Percentiles rank a stretch among this genome's conserved stretches.
Evolutionary conservation across 2,113 vertebrate species (phyloP).

Genomic region (Saccopteryx leptura): DNA sequence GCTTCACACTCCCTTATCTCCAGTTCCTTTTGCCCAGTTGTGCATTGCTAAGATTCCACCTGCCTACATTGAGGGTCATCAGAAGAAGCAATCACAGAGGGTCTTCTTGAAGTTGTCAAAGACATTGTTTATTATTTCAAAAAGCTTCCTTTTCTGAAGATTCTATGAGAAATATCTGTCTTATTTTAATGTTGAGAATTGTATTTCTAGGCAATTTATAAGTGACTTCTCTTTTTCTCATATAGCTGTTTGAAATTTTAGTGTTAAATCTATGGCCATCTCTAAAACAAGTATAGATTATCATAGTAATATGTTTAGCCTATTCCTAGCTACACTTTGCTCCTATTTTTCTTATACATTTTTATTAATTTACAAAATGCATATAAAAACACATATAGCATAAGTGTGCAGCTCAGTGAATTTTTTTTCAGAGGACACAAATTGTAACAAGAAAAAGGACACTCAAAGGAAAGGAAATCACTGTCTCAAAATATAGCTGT

Average conservation of each 20-base stretch:
- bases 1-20: neutral
- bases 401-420: neutral
- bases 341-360: constrained; percentile 27
- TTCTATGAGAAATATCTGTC: constrained; percentile 25
- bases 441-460: neutral
- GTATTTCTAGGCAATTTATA: constrained; percentile 48
- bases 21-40: neutral
- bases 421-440: neutral
- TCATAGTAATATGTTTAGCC: neutral
- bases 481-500: neutral
- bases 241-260: constrained; percentile 22
- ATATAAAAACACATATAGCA: neutral
- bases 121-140: constrained; percentile 16
- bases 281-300: neutral
- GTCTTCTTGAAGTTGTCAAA: constrained; percentile 47
- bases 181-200: constrained; percentile 33
- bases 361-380: neutral
- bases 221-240: constrained; percentile 7
- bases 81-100: neutral
- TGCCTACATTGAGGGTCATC: neutral
- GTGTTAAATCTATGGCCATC: constrained; percentile 10
- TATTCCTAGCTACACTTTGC: neutral
- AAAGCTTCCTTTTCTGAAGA: constrained; percentile 45
- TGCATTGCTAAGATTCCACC: neutral
- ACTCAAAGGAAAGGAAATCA: neutral